Percentiles rank a stretch among this genome's conserved stretches.
Evolutionary conservation across 2,888 invertebrate genomes (phyloP).

Genomic region (Synanthedon formicaeformis): DNA sequence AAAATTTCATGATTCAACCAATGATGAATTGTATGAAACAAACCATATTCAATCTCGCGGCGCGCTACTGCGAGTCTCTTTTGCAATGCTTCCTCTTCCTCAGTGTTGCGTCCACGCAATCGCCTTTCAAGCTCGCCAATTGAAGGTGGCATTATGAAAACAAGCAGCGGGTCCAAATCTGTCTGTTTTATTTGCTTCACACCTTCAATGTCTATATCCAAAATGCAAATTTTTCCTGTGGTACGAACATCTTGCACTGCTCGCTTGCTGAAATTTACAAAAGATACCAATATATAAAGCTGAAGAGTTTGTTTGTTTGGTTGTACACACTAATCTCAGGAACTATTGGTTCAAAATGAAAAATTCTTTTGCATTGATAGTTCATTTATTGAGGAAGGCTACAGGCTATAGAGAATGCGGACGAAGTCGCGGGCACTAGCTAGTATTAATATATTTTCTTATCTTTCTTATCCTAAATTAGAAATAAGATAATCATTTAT

Average conservation of each 20-base stretch:
- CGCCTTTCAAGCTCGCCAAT: conserved; percentile 81
- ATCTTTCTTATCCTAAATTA: too few relatives aligned
- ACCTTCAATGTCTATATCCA: conserved; percentile 96
- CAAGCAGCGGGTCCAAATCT: conserved; percentile 83
- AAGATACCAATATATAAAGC: too few relatives aligned
- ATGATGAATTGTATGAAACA: conserved; percentile 13
- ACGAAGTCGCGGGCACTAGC: too few relatives aligned
- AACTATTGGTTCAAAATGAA: too few relatives aligned
- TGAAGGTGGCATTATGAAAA: conserved; percentile 95
- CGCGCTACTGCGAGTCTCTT: conserved; percentile 83
- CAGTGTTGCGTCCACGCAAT: conserved; percentile 84
- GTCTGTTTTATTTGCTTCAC: conserved; percentile 87
- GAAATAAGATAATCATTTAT: too few relatives aligned
- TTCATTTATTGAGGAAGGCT: too few relatives aligned
- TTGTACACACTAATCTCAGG: too few relatives aligned
- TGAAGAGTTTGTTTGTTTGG: too few relatives aligned
- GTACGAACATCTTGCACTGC: conserved; percentile 85
- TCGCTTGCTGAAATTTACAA: conserved; percentile 74
- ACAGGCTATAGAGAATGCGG: too few relatives aligned
- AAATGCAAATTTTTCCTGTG: conserved; percentile 88
- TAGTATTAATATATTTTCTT: too few relatives aligned
- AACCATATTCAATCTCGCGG: conserved; percentile 88
- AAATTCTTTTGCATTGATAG: too few relatives aligned
- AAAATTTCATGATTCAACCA: too few relatives aligned
- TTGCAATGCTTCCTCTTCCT: conserved; percentile 86